Evolutionary conservation across 92 coral and sea anemone genomes (phyloP), one percentile per base, ranked within the genome.

Genomic region (Paragorgia papillata): DNA sequence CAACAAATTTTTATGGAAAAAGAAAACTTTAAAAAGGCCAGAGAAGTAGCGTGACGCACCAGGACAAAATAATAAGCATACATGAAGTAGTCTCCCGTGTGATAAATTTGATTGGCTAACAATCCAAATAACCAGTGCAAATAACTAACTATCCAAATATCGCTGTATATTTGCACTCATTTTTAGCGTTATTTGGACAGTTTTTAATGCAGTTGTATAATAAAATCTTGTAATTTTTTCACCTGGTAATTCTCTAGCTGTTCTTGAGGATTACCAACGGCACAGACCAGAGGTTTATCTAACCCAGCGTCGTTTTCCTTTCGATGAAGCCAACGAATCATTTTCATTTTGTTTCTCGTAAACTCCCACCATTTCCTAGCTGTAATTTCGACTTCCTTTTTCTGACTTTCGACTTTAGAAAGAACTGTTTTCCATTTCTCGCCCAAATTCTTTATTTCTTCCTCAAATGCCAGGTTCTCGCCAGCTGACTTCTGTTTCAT

Each of bases 361-460:
- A 95, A 95, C 60, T 95, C 99, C 99, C 99, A 95, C 99, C 99
- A 95, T 71, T 91, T 95, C 57, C 86, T 91, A 30, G 99, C 99
- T 0, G 99, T 95, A 76, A 87, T 85, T 89, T 95, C 99, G 46
- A 95, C 92, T 39, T 91, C 80, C 57, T 77, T 80, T 79, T 91
- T 95, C 79, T 87, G 88, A 63, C 83, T 88, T 69, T 95, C 95
- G 34, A 95, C 96, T 49, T 95, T 94, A 49, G 82, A 85, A 48
- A 93, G 85, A 29, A 95, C 97, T 24, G 84, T 77, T 19, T 91
- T 85, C 99, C 99, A 95, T 31, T 91, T 96, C 68, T 84, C 82
- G 85, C 86, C 86, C 67, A 95, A 82, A 74, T 80, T 81, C 49
- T 88, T 92, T 25, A 91, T 89, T 61, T 91, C 92, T 54, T 95